phyloP scores from a whole-genome alignment of 2,797 vertebrate genomes.

The Harpagifer antarcticus region DNA sequence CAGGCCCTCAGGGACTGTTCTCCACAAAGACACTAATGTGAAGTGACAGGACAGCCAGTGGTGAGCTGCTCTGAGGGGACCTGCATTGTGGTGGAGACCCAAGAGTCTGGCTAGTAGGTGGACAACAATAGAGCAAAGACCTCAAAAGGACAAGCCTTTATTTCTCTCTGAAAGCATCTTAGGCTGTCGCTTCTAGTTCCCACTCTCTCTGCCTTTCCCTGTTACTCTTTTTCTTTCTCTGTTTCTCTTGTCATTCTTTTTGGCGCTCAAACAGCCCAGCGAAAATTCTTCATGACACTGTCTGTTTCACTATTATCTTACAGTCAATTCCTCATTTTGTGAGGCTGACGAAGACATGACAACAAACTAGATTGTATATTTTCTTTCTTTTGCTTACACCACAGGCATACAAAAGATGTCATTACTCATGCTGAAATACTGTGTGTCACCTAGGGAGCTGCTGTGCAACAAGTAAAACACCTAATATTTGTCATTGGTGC shows the following conservation, averaged over 20 bases:
- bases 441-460: constrained; percentile 11
- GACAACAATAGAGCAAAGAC: constrained; percentile 76
- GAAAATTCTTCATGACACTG: constrained; percentile 16
- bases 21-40: constrained; percentile 76
- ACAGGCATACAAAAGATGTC: constrained; percentile 21
- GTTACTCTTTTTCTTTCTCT: constrained; percentile 27
- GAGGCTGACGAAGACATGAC: constrained; percentile 10
- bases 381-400: constrained; percentile 30
- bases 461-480: constrained; percentile 20
- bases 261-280: constrained; percentile 35
- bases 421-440: constrained; percentile 41
- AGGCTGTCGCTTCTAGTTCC: constrained; percentile 44
- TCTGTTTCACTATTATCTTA: constrained; percentile 41
- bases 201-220: constrained; percentile 30
- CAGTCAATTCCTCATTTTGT: constrained; percentile 23
- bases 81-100: constrained; percentile 78
- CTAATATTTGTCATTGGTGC: constrained; percentile 8
- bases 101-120: constrained; percentile 70
- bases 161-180: constrained; percentile 49
- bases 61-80: constrained; percentile 70
- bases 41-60: constrained; percentile 81
- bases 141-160: constrained; percentile 65
- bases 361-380: constrained; percentile 17
- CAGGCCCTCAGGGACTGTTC: constrained; percentile 70
- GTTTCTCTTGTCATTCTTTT: constrained; percentile 36